phyloP scores from a whole-genome alignment of 2,888 invertebrate genomes.

The Idaea biselata region DNA sequence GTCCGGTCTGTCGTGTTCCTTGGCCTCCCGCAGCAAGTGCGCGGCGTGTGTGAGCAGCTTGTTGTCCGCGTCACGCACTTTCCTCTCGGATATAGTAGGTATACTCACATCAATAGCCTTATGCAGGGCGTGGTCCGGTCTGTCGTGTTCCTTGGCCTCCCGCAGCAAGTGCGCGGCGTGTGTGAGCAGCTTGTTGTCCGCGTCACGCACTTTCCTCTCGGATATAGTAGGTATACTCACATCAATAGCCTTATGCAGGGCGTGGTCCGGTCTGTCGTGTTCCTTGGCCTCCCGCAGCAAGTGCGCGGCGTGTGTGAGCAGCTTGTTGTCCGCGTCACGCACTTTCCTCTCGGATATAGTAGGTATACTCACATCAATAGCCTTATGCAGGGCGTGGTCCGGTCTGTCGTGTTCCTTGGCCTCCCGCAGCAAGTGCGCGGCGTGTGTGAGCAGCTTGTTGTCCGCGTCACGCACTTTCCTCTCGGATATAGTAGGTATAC shows the following conservation, averaged over 20 bases:
- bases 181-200: conserved; percentile 74
- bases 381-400: conserved; percentile 62
- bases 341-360: conserved; percentile 55
- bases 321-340: conserved; percentile 70
- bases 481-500: conserved; percentile 40
- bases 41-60: conserved; percentile 75
- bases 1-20: conserved; percentile 55
- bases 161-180: conserved; percentile 70
- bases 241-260: conserved; percentile 67
- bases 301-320: conserved; percentile 72
- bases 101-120: conserved; percentile 62
- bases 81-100: conserved; percentile 44
- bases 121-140: conserved; percentile 66
- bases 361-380: conserved; percentile 56
- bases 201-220: conserved; percentile 55
- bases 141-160: conserved; percentile 59
- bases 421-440: conserved; percentile 64
- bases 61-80: conserved; percentile 68
- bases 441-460: conserved; percentile 75
- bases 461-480: conserved; percentile 66
- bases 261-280: conserved; percentile 57
- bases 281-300: conserved; percentile 66
- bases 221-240: conserved; percentile 52
- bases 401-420: conserved; percentile 62
- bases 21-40: conserved; percentile 67